A percentile compares a stretch with the other conserved stretches of the same genome.
Evolutionary conservation across 2,888 invertebrate species (phyloP).

Genomic region (Cataglyphis livida): DNA sequence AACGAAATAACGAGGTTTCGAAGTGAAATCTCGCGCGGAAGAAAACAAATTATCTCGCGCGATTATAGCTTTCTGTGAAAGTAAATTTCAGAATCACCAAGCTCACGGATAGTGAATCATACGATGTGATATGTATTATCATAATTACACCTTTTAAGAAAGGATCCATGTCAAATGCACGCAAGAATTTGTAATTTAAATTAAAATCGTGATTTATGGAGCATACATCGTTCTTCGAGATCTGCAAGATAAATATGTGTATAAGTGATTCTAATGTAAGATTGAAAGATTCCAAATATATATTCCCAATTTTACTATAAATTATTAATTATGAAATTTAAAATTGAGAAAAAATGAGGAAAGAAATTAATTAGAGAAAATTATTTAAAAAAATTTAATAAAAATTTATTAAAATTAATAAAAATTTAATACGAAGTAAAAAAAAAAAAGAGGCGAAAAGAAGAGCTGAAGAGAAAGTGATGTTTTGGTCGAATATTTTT

Average conservation of each 20-base stretch:
- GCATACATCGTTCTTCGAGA: not conserved
- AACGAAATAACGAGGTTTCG: slow-evolving; percentile 34
- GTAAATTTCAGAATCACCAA: slow-evolving; percentile 56
- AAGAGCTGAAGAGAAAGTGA: slow-evolving; percentile 30
- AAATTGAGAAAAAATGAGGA: not conserved
- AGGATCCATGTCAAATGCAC: not conserved
- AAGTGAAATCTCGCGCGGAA: slow-evolving; percentile 49
- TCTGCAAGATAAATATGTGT: not conserved
- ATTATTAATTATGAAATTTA: too few species aligned
- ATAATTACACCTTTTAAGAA: slow-evolving; percentile 2
- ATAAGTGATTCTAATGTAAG: not conserved
- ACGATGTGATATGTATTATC: not conserved
- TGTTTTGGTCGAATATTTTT: slow-evolving; percentile 18
- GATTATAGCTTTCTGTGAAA: slow-evolving; percentile 51
- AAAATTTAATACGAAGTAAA: not conserved
- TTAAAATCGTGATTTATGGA: not conserved
- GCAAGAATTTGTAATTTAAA: slow-evolving; percentile 7
- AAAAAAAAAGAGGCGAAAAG: slow-evolving; percentile 1
- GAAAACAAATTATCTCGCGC: slow-evolving; percentile 47
- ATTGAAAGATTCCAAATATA: not conserved
- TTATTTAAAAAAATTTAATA: not conserved
- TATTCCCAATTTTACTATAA: not conserved
- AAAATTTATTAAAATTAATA: too few species aligned
- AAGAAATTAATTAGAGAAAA: slow-evolving; percentile 4
- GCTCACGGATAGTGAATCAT: slow-evolving; percentile 18